Conservation (phyloP, 1,140 invertebrate species). For the Diachasmimorpha longicaudata region DNA sequence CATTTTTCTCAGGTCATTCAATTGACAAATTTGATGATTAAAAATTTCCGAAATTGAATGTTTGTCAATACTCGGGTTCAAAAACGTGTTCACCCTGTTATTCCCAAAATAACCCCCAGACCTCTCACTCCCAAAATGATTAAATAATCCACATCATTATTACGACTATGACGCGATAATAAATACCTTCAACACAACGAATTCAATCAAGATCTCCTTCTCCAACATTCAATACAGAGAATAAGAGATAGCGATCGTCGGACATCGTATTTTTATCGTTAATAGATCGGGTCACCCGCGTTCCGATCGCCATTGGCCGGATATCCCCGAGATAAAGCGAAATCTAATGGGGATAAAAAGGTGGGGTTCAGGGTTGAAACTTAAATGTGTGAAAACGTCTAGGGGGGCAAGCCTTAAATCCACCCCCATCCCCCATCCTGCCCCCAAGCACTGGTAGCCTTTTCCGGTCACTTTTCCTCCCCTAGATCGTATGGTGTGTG, state of each 20-base stretch:
- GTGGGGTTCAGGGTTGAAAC: constrained; percentile 7
- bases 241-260: neutral
- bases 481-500: neutral
- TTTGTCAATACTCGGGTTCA: too few species aligned
- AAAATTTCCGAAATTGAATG: too few species aligned
- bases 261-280: constrained; percentile 43
- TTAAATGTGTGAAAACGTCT: constrained; percentile 40
- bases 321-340: constrained; percentile 10
- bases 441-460: constrained; percentile 47
- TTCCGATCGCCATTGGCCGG: neutral
- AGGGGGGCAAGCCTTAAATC: neutral
- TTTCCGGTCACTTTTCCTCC: constrained; percentile 43
- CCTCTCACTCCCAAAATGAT: too few species aligned
- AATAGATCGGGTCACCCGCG: constrained; percentile 44
- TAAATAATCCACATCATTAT: too few species aligned
- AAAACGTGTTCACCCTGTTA: too few species aligned
- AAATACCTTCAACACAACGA: too few species aligned
- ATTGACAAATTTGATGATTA: too few species aligned
- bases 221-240: neutral
- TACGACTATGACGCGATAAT: too few species aligned
- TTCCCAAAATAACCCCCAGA: too few species aligned
- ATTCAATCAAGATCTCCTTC: too few species aligned
- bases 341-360: neutral
- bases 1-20: too few species aligned
- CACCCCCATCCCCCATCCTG: too few species aligned